Percentiles rank a stretch among this genome's conserved stretches.
phyloP scores from a whole-genome alignment of 1,140 invertebrate species.

The Bombus pyrosoma region DNA sequence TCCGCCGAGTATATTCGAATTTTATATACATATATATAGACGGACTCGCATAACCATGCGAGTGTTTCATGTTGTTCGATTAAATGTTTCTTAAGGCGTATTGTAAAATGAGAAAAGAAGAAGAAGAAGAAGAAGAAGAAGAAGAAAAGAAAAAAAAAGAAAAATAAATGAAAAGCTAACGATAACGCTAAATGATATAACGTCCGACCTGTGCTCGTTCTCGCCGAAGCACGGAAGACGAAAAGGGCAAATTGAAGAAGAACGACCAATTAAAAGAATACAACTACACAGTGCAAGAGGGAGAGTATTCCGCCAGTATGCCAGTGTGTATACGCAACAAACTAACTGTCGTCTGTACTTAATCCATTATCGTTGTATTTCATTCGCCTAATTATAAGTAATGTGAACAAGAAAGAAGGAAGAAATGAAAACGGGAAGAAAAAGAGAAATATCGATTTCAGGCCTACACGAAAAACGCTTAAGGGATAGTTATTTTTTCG shows the following conservation, averaged over 20 bases:
- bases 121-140: no score
- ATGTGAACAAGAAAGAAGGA: not conserved
- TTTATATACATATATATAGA: constrained; percentile 68
- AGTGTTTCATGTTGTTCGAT: constrained; percentile 66
- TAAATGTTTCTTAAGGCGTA: constrained; percentile 68
- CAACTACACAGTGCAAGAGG: not conserved
- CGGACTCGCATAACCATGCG: constrained; percentile 55
- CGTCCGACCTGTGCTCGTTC: constrained; percentile 66
- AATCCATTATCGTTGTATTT: constrained; percentile 54
- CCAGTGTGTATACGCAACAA: constrained; percentile 33
- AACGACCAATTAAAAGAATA: not conserved
- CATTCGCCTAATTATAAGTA: constrained; percentile 56
- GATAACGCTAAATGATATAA: constrained; percentile 47
- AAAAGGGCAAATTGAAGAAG: not conserved
- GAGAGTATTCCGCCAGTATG: constrained; percentile 42
- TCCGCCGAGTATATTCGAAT: constrained; percentile 67
- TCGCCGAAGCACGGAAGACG: constrained; percentile 51
- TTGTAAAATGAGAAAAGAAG: constrained; percentile 42
- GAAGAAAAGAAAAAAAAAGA: not conserved
- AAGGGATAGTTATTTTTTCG: constrained; percentile 20
- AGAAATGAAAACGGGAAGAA: not conserved
- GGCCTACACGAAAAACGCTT: constrained; percentile 43
- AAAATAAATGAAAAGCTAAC: constrained; percentile 19
- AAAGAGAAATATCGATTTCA: constrained; percentile 16
- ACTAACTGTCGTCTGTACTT: constrained; percentile 56